Base-by-base conservation (phyloP, 2,888 invertebrate genomes). In the Cephonodes hylas region DNA sequence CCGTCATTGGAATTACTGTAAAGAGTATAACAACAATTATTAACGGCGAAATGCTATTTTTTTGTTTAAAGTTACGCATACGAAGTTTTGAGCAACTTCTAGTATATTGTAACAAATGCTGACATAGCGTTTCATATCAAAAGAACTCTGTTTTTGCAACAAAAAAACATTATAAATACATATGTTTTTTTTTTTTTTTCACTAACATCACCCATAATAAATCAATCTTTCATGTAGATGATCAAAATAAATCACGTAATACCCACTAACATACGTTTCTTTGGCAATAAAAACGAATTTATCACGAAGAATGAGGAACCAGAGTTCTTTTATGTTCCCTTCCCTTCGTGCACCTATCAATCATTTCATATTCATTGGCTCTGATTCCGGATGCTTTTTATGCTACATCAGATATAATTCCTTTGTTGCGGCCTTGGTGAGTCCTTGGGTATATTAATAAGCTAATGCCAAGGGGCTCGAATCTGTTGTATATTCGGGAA, bases 341-440 rank as follows among this genome's bases (percentile, higher is more conserved):
- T 10, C 31, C 18, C 15, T 31, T 10, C 23, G 20, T 10, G 27
- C 18, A 8, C 27, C 53, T 53, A 31, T 53, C 53, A 53, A 53
- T 53, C 31, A 53, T 53, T 53, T 31, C 18, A 27, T 10, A 53
- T 53, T 53, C 18, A 53, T 53, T 31, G 27, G 18, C 10, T 53
- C 53, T 10, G 18, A 31, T 53, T 15, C 53, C 27, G 53, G 53
- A 53, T 53, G 31, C 27, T 53, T 53, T 53, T 31, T 53, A 31
- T 53, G 53, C 53, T 53, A 31, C 53, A 53, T 53, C 31, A 31
- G 53, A 53, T 58, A 53, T 53, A 58, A 62, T 63, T 46, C 38
- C 60, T 42, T 60, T 48, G 42, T 31, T 48, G 31, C 31, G 7
- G 10, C 18, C 7, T 31, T 10, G 25, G 7, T 6, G n/a, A 15